A percentile compares a stretch with the other conserved stretches of the same genome.
These are phyloP conservation scores for Gila robusta DNA, from an alignment of 2,797 vertebrate genomes.

Conservation along the genomic window DNA sequence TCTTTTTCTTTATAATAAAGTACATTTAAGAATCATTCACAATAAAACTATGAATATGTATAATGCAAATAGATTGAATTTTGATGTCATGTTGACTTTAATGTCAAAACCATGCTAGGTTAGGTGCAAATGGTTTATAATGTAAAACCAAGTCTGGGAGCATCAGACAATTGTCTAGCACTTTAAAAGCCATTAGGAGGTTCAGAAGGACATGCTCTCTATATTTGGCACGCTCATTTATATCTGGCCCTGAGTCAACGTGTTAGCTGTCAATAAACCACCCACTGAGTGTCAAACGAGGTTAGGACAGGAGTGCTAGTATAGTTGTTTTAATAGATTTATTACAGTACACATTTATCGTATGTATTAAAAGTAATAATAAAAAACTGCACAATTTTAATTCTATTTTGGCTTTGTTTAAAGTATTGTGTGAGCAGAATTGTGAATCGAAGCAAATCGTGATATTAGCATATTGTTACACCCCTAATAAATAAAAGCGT, in stretches of 20 bases:
- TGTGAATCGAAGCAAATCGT: background rate
- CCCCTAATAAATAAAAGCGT: background rate
- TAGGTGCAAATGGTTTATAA: background rate
- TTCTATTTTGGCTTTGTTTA: background rate
- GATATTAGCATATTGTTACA: background rate
- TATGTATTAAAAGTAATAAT: background rate
- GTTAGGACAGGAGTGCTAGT: background rate
- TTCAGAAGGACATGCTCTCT: background rate
- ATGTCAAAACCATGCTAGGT: background rate
- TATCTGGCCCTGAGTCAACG: background rate
- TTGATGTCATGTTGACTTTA: background rate
- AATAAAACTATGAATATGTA: background rate
- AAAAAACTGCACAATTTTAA: background rate
- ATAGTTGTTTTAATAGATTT: background rate
- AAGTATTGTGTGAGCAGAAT: background rate
- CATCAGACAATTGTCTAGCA: background rate
- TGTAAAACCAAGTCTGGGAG: background rate
- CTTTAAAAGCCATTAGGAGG: background rate
- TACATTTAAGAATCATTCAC: background rate
- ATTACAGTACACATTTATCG: background rate
- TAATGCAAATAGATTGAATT: background rate
- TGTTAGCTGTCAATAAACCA: constrained; percentile 45
- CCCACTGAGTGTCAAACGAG: background rate
- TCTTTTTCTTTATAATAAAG: background rate
- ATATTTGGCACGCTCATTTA: background rate